Base-by-base conservation (phyloP, 2,888 invertebrate species). In the Euproctis similis region DNA sequence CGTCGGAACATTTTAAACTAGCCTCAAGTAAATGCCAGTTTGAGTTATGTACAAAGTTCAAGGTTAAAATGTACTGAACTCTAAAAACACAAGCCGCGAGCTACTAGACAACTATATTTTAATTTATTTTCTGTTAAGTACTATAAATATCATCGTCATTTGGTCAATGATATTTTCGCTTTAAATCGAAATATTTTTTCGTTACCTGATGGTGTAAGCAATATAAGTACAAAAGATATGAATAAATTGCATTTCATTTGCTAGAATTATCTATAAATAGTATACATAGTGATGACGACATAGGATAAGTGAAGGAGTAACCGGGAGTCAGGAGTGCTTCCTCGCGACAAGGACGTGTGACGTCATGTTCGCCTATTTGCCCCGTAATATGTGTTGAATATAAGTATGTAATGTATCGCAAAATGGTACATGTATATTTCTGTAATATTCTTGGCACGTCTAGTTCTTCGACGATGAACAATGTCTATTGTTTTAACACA, bases 271-370 rank as follows among this genome's bases (percentile, higher is more conserved):
- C n/a, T n/a, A n/a, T 8, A 19, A 19, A 19, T 19, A 19, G 42
- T 50, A 44, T 55, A 48, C 52, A 14, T n/a, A 14, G 21, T 34
- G 56, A 53, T 75, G 73, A 77, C 74, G 75, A 64, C 67, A 76
- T 75, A 73, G 80, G 81, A 81, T 77, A 77, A 67, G 65, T 69
- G 61, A 64, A 64, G 55, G 59, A 66, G 69, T 65, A 73, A 71
- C 69, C 71, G 67, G 78, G 75, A 74, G 75, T 74, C 64, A 59
- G 56, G 53, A 52, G 41, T 49, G 68, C 67, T 68, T 71, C 75
- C 73, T 74, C 63, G 60, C 59, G 56, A 58, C 82, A 82, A 82
- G 82, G 82, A 68, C 81, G 68, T 52, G 62, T 80, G 81, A 81
- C 66, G 75, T 80, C 78, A 82, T 56, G n/a, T n/a, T n/a, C n/a